Evolutionary conservation across 2,797 vertebrate genomes (phyloP), one percentile per base, ranked within the genome.

Genomic region (Periparus ater): DNA sequence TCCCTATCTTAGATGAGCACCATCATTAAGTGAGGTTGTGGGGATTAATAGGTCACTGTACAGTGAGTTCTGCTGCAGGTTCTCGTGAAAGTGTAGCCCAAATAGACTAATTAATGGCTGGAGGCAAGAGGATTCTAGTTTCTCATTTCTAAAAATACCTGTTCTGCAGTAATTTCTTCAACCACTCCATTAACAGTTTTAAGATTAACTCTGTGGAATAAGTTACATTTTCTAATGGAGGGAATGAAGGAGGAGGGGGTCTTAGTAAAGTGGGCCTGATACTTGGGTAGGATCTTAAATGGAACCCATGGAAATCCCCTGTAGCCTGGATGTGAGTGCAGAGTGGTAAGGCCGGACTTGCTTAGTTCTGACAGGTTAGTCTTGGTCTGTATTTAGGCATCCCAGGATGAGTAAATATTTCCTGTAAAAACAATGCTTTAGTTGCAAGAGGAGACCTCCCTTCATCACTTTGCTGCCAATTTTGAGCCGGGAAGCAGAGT

Each of bases 111-210:
- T 91, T 89, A 96, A 74, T 78, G 80, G 45, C 88, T 90, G 32
- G 51, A 87, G 88, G 96, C 79, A 60, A 88, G 80, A 73, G 30
- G 88, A 62, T 89, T 92, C 89, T 84, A 30, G 65, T 72, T 72
- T 87, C 45, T 61, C 13, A 34, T 93, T 88, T 85, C 89, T 91
- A 95, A 95, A 91, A 93, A 89, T 94, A 93, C 8, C 45, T 45
- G 14, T 95, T 93, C 73, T 94, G 47, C 80, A 83, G 53, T 87
- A 88, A 94, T 85, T 90, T 91, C 45, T 80, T 84, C 63, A 88
- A 22, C 63, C 11, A 10, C 42, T 74, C 19, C 14, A 36, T 18
- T 87, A 86, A 73, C 77, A 61, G 72, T 57, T 77, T 25, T 47
- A 57, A 88, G 61, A 80, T 61, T 22, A 92, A 42, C 67, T 93